Percentiles rank a stretch among this genome's conserved stretches.
These are phyloP conservation scores for Anas georgica DNA, from an alignment of 2,797 vertebrate genomes.

Conservation along the genomic window DNA sequence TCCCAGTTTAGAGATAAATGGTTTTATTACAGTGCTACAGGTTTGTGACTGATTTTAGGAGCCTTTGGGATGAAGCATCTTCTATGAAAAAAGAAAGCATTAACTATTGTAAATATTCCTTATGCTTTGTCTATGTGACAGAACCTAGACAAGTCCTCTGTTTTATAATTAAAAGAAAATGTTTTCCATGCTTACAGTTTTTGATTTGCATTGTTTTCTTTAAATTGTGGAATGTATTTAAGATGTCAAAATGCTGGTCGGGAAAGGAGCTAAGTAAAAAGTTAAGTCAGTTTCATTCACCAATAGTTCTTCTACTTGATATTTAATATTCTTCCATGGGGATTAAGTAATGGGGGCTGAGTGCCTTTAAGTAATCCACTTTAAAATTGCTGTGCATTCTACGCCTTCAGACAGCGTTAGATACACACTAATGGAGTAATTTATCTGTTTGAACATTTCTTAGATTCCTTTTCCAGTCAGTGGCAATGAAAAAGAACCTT, in stretches of 20 bases:
- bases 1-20: not conserved
- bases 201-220: not conserved
- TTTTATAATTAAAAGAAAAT: not conserved
- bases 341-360: conserved; percentile 3
- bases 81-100: not conserved
- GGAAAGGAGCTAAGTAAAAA: not conserved
- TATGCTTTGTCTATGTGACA: not conserved
- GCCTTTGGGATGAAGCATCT: not conserved
- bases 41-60: not conserved
- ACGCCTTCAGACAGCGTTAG: not conserved
- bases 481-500: not conserved
- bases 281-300: not conserved
- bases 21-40: not conserved
- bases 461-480: not conserved
- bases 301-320: not conserved
- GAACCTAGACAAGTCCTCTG: not conserved
- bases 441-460: conserved; percentile 5
- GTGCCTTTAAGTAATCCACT: conserved; percentile 35
- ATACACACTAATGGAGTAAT: not conserved
- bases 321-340: not conserved
- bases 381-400: not conserved
- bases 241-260: not conserved
- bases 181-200: not conserved
- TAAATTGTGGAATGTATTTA: not conserved
- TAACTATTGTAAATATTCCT: not conserved